These are phyloP conservation scores for Augochlorella aurata DNA, from an alignment of 2,888 invertebrate species.

Conservation along the genomic window DNA sequence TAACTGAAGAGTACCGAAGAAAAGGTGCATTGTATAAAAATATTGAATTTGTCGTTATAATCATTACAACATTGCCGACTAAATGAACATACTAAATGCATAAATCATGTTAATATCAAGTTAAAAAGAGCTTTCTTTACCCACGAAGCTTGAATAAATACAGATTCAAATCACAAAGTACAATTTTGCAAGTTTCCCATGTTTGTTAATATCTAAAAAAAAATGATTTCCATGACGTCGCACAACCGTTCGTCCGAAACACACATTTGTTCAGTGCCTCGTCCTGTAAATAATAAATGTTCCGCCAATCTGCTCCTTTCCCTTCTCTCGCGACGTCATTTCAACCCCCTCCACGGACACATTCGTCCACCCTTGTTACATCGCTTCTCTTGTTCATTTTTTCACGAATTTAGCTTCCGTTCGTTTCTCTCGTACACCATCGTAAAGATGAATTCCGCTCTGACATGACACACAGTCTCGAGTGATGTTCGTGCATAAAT, in stretches of 20 bases:
- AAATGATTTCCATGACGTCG: neutral
- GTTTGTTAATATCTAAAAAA: neutral
- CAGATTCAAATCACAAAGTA: no score
- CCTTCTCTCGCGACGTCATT: slow-evolving; percentile 6
- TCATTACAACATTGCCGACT: no score
- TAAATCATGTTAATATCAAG: no score
- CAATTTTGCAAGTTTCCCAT: neutral
- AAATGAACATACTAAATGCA: no score
- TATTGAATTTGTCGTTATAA: no score
- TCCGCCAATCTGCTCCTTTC: neutral
- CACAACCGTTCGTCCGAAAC: neutral
- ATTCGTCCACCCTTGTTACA: neutral
- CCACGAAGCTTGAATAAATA: no score
- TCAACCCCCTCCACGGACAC: neutral
- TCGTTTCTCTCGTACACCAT: slow-evolving; percentile 14
- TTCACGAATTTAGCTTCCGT: slow-evolving; percentile 40
- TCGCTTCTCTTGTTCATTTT: slow-evolving; percentile 13
- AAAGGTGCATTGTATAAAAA: no score
- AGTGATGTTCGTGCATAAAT: slow-evolving; percentile 46
- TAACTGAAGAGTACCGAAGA: no score
- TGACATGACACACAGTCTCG: slow-evolving; percentile 51
- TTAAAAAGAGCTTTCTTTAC: no score
- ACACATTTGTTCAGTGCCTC: neutral
- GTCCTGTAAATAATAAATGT: slow-evolving; percentile 18
- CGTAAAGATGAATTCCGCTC: slow-evolving; percentile 38